Conservation (phyloP, 1,140 invertebrate species). For the Mercenaria mercenaria region DNA sequence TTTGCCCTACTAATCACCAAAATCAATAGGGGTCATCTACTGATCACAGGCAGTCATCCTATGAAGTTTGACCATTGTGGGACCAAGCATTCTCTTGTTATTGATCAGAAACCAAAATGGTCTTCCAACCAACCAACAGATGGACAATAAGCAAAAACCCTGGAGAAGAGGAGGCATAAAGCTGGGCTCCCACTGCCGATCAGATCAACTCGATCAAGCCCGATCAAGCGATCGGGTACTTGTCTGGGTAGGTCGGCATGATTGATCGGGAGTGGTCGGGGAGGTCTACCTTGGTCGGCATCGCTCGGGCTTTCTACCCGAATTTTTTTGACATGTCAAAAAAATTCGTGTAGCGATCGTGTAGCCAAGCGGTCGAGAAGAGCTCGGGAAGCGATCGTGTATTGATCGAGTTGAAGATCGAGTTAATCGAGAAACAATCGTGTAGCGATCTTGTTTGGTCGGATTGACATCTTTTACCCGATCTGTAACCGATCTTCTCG, state of each 20-base stretch:
- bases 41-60: too few species aligned
- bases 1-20: too few species aligned
- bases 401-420: constrained; percentile 34
- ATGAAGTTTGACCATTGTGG: too few species aligned
- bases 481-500: constrained; percentile 46
- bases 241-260: constrained; percentile 47
- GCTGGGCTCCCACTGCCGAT: constrained; percentile 47
- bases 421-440: constrained; percentile 57
- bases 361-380: constrained; percentile 46
- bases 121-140: too few species aligned
- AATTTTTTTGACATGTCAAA: constrained; percentile 53
- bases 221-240: constrained; percentile 54
- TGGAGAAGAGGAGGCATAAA: too few species aligned
- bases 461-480: constrained; percentile 44
- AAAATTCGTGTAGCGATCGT: constrained; percentile 49
- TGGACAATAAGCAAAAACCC: too few species aligned
- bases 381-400: constrained; percentile 20
- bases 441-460: constrained; percentile 48
- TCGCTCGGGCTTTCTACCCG: constrained; percentile 40
- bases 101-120: too few species aligned
- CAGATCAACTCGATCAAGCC: constrained; percentile 52
- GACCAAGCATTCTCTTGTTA: too few species aligned
- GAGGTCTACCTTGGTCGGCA: constrained; percentile 42
- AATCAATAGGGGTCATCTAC: too few species aligned
- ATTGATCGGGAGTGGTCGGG: constrained; percentile 35